Evolutionary conservation across 2,888 invertebrate genomes (phyloP).

Genomic region (Microctonus hyperodae): DNA sequence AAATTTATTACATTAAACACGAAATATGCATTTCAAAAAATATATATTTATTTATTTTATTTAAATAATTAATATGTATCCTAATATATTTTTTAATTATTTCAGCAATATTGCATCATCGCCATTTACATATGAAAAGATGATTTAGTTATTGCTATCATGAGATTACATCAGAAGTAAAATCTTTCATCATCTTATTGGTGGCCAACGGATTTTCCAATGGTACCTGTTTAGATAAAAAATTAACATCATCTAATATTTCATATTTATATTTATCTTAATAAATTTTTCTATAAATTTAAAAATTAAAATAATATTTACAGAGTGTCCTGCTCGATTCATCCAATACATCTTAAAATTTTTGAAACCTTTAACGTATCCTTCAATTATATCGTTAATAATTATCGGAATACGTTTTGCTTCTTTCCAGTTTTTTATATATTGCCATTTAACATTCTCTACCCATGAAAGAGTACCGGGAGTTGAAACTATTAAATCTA

Average conservation of each 20-base stretch:
- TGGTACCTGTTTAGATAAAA: conserved; percentile 45
- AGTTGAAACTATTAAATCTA: conserved; percentile 86
- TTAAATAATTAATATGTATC: too few species aligned
- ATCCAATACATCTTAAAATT: conserved; percentile 82
- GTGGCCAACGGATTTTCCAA: conserved; percentile 75
- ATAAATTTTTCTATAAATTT: not conserved
- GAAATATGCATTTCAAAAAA: too few species aligned
- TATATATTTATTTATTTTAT: too few species aligned
- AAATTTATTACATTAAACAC: too few species aligned
- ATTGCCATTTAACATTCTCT: conserved; percentile 72
- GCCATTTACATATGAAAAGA: too few species aligned
- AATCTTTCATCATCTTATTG: conserved; percentile 70
- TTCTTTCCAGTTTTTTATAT: conserved; percentile 67
- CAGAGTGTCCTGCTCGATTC: conserved; percentile 82
- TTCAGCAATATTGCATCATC: too few species aligned
- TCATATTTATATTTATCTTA: not conserved
- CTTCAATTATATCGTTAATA: conserved; percentile 72
- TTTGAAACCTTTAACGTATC: conserved; percentile 73
- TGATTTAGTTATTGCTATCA: too few species aligned
- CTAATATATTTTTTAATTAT: too few species aligned
- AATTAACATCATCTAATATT: not conserved
- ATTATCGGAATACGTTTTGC: conserved; percentile 68
- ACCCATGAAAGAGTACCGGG: conserved; percentile 81
- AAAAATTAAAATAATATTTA: conserved; percentile 52
- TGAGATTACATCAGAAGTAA: conserved; percentile 36